phyloP scores from a whole-genome alignment of 2,888 invertebrate genomes.

The Scaptomyza tumidula region DNA sequence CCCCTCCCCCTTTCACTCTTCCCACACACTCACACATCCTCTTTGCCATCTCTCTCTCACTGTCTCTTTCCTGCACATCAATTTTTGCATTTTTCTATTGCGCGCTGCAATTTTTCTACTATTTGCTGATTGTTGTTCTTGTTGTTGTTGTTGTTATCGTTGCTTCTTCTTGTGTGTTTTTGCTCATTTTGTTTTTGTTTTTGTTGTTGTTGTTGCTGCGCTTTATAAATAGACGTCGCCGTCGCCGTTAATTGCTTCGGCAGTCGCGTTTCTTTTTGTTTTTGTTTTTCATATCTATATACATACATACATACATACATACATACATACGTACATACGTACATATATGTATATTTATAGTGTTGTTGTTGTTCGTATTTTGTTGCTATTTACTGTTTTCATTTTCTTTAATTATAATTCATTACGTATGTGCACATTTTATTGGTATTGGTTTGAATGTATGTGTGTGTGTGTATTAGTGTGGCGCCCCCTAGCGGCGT shows the following conservation, averaged over 20 bases:
- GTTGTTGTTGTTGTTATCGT: conserved; percentile 17
- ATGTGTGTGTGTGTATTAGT: neutral
- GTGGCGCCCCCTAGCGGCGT: conserved; percentile 42
- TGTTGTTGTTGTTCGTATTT: conserved; percentile 8
- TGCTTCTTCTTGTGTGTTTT: conserved; percentile 7
- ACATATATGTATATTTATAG: neutral
- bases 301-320: neutral
- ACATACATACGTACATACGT: neutral
- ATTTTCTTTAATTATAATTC: conserved; percentile 70
- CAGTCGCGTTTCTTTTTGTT: conserved; percentile 22
- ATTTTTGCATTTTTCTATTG: conserved; percentile 36
- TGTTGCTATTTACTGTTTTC: conserved; percentile 36
- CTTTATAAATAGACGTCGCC: conserved; percentile 62
- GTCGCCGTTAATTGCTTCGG: conserved; percentile 54
- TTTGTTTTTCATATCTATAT: neutral
- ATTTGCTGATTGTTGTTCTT: conserved; percentile 10
- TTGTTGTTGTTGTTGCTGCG: conserved; percentile 28
- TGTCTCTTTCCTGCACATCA: conserved; percentile 19
- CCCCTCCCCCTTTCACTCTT: neutral
- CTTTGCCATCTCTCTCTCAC: neutral
- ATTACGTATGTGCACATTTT: conserved; percentile 70
- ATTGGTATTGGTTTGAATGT: conserved; percentile 29
- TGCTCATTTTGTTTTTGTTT: conserved; percentile 15
- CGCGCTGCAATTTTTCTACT: conserved; percentile 28
- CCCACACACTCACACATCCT: neutral